Conservation (phyloP, 1,140 invertebrate genomes). For the Cotesia vestalis region DNA sequence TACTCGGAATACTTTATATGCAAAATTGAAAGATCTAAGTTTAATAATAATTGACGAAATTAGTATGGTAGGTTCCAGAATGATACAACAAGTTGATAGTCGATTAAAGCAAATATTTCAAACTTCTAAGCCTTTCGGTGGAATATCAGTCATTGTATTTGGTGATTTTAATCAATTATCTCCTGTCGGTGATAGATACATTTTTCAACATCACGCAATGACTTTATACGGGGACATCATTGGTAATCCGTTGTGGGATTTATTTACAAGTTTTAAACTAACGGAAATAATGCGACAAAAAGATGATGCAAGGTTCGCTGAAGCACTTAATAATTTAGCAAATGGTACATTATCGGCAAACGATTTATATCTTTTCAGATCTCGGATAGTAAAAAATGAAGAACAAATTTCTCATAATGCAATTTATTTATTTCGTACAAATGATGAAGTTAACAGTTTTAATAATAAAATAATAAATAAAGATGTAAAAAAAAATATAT, state of each 20-base stretch:
- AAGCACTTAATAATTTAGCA: conserved; percentile 42
- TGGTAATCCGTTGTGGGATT: conserved; percentile 36
- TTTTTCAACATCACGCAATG: background rate
- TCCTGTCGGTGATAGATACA: conserved; percentile 24
- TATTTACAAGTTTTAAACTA: conserved; percentile 43
- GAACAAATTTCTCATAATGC: conserved; percentile 21
- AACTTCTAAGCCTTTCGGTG: conserved; percentile 39
- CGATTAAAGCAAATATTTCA: conserved; percentile 50
- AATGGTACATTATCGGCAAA: conserved; percentile 29
- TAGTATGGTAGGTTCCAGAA: conserved; percentile 48
- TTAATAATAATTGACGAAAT: conserved; percentile 57
- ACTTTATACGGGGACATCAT: conserved; percentile 5
- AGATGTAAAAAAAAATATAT: conserved; percentile 7
- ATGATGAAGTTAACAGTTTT: conserved; percentile 24
- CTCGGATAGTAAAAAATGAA: conserved; percentile 18
- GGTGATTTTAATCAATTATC: conserved; percentile 47
- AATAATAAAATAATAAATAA: conserved; percentile 33
- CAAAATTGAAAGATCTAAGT: conserved; percentile 43
- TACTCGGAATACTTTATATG: conserved; percentile 31
- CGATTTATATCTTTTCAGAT: conserved; percentile 30
- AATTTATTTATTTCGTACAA: conserved; percentile 33
- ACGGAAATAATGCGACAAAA: conserved; percentile 48
- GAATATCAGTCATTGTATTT: conserved; percentile 45
- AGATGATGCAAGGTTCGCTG: conserved; percentile 41
- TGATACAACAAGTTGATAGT: conserved; percentile 44